Evolutionary conservation across 2,113 vertebrate species (phyloP), one percentile per base, ranked within the genome.

Genomic region (Rutilus rutilus): DNA sequence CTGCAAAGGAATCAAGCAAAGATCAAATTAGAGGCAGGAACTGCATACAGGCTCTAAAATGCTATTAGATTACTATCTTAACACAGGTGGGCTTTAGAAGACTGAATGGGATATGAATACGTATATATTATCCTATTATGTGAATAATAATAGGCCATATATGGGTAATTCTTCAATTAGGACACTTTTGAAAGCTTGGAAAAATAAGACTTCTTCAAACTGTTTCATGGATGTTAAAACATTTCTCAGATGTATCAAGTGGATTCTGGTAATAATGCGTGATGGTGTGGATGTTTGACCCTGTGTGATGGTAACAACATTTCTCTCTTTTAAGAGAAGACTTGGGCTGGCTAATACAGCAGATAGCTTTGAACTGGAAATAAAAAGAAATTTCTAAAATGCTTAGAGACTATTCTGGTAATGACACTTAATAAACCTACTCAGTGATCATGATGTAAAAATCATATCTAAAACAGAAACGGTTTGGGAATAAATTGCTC

Each of bases 1-100:
- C 98, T 99, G 95, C 15, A 89, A 91, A 90, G 86, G 85, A 92
- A 80, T 30, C 71, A n/a, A 81, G 74, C 52, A 73, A 47, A 89
- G 83, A 87, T 89, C 47, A 79, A 67, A 87, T 85, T 83, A 89
- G 83, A 78, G 47, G 27, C 83, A 80, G 86, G 83, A 85, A 85
- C 78, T 54, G 65, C 67, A 83, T 82, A 47, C 27, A 71, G 65
- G 52, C 83, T 83, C 33, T 85, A 82, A 83, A 87, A 83, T 27
- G 36, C 19, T 78, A 89, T 89, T 87, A 87, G 82, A 89, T 85
- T 85, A 85, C 78, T 62, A 85, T 87, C 71, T 74, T 84, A 74
- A 85, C 77, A 83, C 78, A 83, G 71, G 57, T 64, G 74, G 54
- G 57, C 54, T 71, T 85, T 75, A 17, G 47, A 75, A 59, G 84